Percentiles rank a stretch among this genome's conserved stretches.
Conservation (phyloP, 2,113 vertebrate genomes). For the Hirundichthys speculiger region DNA sequence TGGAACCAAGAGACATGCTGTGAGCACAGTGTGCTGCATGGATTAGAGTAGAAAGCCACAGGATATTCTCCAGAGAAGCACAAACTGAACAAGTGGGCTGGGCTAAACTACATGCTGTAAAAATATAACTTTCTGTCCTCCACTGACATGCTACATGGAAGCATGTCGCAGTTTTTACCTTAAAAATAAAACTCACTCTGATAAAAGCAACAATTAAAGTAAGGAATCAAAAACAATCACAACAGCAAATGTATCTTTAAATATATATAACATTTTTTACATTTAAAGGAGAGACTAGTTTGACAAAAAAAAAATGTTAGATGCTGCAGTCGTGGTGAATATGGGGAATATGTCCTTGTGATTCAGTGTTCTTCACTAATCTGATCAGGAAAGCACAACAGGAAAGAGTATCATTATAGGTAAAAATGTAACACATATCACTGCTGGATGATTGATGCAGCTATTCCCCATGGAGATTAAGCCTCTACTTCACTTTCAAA, state of each 20-base stretch:
- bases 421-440: constrained; percentile 77
- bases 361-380: constrained; percentile 73
- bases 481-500: constrained; percentile 76
- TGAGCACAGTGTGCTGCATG: constrained; percentile 54
- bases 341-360: constrained; percentile 34
- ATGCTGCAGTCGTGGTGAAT: background rate
- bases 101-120: constrained; percentile 14
- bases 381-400: constrained; percentile 71
- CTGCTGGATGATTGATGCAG: constrained; percentile 76
- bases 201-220: constrained; percentile 6
- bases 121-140: background rate
- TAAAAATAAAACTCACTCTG: background rate
- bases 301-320: background rate
- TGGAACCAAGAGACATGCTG: constrained; percentile 63
- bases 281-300: background rate
- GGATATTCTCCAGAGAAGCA: constrained; percentile 38
- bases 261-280: background rate
- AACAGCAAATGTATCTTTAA: background rate
- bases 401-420: constrained; percentile 74
- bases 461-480: constrained; percentile 75
- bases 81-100: constrained; percentile 10
- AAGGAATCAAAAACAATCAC: constrained; percentile 6
- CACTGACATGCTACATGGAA: background rate
- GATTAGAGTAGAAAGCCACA: constrained; percentile 44
- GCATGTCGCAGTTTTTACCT: background rate